phyloP scores from a whole-genome alignment of 2,797 vertebrate genomes.

The Diglossa cyanea region DNA sequence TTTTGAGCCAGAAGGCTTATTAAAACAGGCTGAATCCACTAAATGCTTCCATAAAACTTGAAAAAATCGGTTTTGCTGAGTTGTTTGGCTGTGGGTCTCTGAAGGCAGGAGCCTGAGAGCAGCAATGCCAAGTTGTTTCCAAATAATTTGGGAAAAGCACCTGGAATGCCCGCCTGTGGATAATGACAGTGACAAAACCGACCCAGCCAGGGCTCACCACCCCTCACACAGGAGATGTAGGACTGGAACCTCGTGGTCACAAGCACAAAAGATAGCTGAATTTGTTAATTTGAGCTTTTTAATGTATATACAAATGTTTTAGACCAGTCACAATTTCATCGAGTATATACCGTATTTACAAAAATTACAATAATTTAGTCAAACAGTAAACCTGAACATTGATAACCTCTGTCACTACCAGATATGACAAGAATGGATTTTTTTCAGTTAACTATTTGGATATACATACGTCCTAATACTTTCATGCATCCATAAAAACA shows the following conservation, averaged over 20 bases:
- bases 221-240: accelerated
- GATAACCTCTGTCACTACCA: constrained; percentile 72
- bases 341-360: constrained; percentile 78
- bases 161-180: neutral
- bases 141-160: neutral
- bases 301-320: constrained; percentile 80
- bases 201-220: no score
- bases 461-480: constrained; percentile 68
- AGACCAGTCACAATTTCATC: constrained; percentile 74
- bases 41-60: neutral
- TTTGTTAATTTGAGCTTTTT: constrained; percentile 72
- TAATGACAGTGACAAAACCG: accelerated
- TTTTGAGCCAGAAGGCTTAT: neutral
- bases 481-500: constrained; percentile 73
- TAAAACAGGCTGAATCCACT: neutral
- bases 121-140: neutral
- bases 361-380: constrained; percentile 78
- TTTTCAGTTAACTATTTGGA: constrained; percentile 64
- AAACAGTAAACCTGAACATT: constrained; percentile 71
- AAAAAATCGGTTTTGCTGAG: accelerated
- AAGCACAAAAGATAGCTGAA: constrained; percentile 41
- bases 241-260: neutral
- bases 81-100: neutral
- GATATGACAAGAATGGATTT: constrained; percentile 60
- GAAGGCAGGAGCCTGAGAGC: accelerated